These are phyloP conservation scores for Paramormyrops hopkinsi DNA, from an alignment of 2,797 vertebrate genomes.

Conservation along the genomic window DNA sequence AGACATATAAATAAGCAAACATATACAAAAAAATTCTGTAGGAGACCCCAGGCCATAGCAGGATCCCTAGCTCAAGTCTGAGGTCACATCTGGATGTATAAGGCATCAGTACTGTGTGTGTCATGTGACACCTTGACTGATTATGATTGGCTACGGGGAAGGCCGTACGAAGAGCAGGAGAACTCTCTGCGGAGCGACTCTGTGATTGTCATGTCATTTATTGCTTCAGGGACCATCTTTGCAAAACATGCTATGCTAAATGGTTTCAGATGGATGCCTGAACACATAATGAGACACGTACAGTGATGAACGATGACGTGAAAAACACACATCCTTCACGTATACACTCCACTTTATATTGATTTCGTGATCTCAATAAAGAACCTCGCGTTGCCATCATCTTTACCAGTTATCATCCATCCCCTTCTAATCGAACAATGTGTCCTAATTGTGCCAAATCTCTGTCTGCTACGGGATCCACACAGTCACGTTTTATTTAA, in stretches of 20 bases:
- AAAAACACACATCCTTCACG: not conserved
- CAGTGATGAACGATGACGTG: not conserved
- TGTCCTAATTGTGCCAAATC: not conserved
- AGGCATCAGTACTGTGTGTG: not conserved
- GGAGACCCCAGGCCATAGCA: not conserved
- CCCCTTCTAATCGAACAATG: not conserved
- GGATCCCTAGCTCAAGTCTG: not conserved
- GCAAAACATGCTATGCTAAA: not conserved
- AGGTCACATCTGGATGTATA: not conserved
- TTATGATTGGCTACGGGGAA: not conserved
- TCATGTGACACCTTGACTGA: conserved; percentile 3
- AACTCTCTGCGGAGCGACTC: not conserved
- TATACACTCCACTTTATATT: not conserved
- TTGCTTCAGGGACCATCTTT: not conserved
- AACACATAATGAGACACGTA: not conserved
- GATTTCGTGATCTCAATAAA: not conserved
- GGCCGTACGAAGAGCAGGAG: not conserved
- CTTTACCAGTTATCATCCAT: not conserved
- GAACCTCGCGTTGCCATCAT: not conserved
- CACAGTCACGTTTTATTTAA: not conserved
- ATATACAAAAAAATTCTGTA: not conserved
- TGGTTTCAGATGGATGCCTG: not conserved
- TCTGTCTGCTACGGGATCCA: not conserved
- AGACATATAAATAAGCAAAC: not conserved
- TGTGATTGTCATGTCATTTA: not conserved